These are phyloP conservation scores for fruit fly (Drosophila melanogaster) DNA, from an alignment of 1,140 invertebrate species.

Conservation along the genomic window Release_6_plus_ISO1_MT NT_033779.5:11441501-11442000, in stretches of 20 bases:
- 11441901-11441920: conserved; percentile 49
- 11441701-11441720: conserved; percentile 71
- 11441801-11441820: background rate
- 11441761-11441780: conserved; percentile 63
- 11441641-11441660: conserved; percentile 28
- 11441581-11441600: conserved; percentile 68
- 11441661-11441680: conserved; percentile 23
- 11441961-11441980: conserved; percentile 44
- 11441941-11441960: conserved; percentile 49
- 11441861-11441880: background rate
- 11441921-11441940: conserved; percentile 27
- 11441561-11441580: conserved; percentile 51
- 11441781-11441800: conserved; percentile 40
- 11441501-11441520: conserved; percentile 9
- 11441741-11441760: conserved; percentile 66
- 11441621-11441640: conserved; percentile 71
- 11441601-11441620: conserved; percentile 80
- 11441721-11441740: conserved; percentile 72
- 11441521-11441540: conserved; percentile 42
- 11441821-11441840: conserved; percentile 18
- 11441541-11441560: conserved; percentile 50
- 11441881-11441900: conserved; percentile 13
- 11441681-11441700: conserved; percentile 69
- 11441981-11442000: conserved; percentile 26
- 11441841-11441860: conserved; percentile 29